A percentile compares a stretch with the other conserved stretches of the same genome.
Evolutionary conservation across 2,888 invertebrate species (phyloP).

Genomic region (Candidula unifasciata): DNA sequence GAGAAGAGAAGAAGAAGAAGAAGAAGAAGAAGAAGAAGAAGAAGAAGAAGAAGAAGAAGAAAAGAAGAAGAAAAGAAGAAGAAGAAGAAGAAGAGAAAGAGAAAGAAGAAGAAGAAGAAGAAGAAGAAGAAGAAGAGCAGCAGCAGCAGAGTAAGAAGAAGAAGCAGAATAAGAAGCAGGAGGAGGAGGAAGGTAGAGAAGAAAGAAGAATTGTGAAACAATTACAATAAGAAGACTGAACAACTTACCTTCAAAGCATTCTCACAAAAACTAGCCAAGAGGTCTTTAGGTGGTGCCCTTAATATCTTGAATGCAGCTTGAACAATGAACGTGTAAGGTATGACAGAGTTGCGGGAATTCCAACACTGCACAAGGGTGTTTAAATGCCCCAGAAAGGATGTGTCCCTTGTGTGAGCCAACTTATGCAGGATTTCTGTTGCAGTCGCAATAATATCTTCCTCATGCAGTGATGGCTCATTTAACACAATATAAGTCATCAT

Average conservation of each 20-base stretch:
- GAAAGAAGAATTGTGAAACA: no score
- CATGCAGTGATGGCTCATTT: constrained; percentile 15
- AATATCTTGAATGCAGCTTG: constrained; percentile 50
- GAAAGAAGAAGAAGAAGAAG: not conserved
- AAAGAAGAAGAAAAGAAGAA: no score
- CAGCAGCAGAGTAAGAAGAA: no score
- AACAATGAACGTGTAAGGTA: constrained; percentile 45
- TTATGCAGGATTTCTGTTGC: constrained; percentile 34
- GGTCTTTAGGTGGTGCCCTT: constrained; percentile 46
- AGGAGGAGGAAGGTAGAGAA: not conserved
- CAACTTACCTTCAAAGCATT: constrained; percentile 40
- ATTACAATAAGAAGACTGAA: not conserved
- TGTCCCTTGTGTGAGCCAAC: constrained; percentile 37
- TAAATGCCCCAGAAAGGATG: constrained; percentile 25
- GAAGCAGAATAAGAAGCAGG: no score
- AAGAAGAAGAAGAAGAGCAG: not conserved
- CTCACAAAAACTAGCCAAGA: constrained; percentile 48
- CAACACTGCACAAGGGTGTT: constrained; percentile 35
- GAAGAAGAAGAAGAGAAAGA: not conserved
- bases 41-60: no score
- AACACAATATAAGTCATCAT: constrained; percentile 42
- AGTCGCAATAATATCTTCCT: constrained; percentile 43
- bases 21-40: no score
- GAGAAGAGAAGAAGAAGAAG: no score
- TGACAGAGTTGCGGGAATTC: constrained; percentile 15